Base-by-base conservation (phyloP, 2,888 invertebrate genomes). In the Euproctis similis region DNA sequence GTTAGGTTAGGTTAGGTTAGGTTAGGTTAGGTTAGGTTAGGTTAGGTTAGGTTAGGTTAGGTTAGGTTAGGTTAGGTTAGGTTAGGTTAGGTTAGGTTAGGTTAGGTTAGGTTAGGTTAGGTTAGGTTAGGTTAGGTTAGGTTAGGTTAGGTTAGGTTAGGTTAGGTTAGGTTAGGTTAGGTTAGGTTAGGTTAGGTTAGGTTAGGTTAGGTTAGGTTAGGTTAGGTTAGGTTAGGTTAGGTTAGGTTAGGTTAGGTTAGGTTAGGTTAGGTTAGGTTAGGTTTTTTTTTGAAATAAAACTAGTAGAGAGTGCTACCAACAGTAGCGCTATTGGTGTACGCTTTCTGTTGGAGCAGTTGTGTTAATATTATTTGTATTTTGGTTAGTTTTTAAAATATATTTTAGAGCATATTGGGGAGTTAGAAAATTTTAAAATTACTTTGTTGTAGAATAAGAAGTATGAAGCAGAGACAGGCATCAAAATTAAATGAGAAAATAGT, bases 1-100 rank as follows among this genome's bases (percentile, higher is more conserved):
- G 30, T 34, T 35, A 35, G 34, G 34, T 35, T 35, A 31, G 34
- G 34, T 30, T 35, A 34, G 34, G 34, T 34, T 34, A 34, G 34
- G 34, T 30, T 31, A 35, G 34, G 34, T 35, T 34, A 31, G 31
- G 31, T 31, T 31, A 31, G 31, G 31, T 31, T 30, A 30, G 30
- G 30, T 30, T 26, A 27, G 26, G 24, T 24, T 34, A 28, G 28
- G 32, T 32, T 33, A 33, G 36, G 32, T 36, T 33, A 33, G 36
- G 32, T 36, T 33, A 33, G 36, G 32, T 36, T 33, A 33, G 36
- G 32, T 36, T 33, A 33, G 36, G 32, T 36, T 31, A 29, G 31
- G 28, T 31, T 28, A 31, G 31, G 28, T 31, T 31, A 31, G 35
- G 30, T 35, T 31, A 31, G 35, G 30, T 35, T 31, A 28, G 28